Evolutionary conservation across 1,140 invertebrate genomes (phyloP).

Genomic region (Cephus cinctus): DNA sequence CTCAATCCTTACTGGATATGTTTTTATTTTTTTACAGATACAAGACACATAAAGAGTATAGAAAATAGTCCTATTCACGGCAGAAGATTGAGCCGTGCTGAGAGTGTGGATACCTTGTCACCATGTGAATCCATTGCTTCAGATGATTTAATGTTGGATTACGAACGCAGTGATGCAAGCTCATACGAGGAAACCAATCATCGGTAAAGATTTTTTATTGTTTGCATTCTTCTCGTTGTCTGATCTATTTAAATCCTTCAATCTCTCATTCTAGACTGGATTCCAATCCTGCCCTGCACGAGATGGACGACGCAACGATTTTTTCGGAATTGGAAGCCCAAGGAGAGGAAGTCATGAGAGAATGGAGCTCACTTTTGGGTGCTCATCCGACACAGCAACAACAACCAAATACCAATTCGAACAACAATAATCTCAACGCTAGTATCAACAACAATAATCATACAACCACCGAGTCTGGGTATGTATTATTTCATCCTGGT

Average conservation of each 20-base stretch:
- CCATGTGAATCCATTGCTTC: slow-evolving; percentile 77
- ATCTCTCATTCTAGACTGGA: slow-evolving; percentile 48
- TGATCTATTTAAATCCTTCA: slow-evolving; percentile 7
- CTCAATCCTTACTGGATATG: background rate
- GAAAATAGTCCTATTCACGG: slow-evolving; percentile 50
- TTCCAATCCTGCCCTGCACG: slow-evolving; percentile 52
- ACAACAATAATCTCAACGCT: slow-evolving; percentile 45
- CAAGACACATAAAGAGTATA: slow-evolving; percentile 29
- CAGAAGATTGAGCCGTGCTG: slow-evolving; percentile 57
- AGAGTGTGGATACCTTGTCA: slow-evolving; percentile 73
- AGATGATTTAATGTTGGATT: slow-evolving; percentile 83
- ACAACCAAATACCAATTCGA: slow-evolving; percentile 37
- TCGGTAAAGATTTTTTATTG: slow-evolving; percentile 52
- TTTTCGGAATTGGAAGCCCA: slow-evolving; percentile 56
- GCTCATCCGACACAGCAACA: slow-evolving; percentile 39
- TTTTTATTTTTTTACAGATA: slow-evolving; percentile 21
- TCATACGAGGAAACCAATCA: slow-evolving; percentile 68
- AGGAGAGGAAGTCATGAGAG: slow-evolving; percentile 58
- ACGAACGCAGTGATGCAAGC: slow-evolving; percentile 70
- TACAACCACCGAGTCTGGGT: slow-evolving; percentile 45
- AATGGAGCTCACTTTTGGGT: slow-evolving; percentile 56
- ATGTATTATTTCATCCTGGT: slow-evolving; percentile 37
- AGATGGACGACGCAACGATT: slow-evolving; percentile 55
- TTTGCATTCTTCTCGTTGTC: background rate
- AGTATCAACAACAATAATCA: slow-evolving; percentile 46